A percentile compares a stretch with the other conserved stretches of the same genome.
Conservation (phyloP, 2,113 vertebrate species). For the Cynoglossus semilaevis region DNA sequence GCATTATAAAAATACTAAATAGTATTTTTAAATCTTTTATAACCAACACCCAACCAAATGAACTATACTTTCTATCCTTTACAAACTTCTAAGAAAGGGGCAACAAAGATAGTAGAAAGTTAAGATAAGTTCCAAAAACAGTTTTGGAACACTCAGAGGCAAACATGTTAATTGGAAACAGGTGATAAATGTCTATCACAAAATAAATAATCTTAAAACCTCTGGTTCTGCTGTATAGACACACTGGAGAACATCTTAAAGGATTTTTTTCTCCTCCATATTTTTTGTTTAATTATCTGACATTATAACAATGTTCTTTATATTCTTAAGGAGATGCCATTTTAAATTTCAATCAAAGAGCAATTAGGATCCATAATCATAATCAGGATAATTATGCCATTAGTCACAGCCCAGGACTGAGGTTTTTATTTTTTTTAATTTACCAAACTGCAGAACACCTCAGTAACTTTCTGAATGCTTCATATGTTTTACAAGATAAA, state of each 20-base stretch:
- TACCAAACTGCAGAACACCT: constrained; percentile 60
- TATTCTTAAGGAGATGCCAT: constrained; percentile 66
- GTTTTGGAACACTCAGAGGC: too few relatives aligned
- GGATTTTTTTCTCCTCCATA: constrained; percentile 24
- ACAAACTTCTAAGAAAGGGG: too few relatives aligned
- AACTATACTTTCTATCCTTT: too few relatives aligned
- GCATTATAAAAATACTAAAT: too few relatives aligned
- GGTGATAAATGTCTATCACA: too few relatives aligned
- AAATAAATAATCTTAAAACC: too few relatives aligned
- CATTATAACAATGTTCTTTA: constrained; percentile 72
- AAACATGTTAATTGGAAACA: too few relatives aligned
- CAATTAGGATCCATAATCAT: constrained; percentile 74
- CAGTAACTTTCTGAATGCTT: constrained; percentile 59
- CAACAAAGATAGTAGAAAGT: too few relatives aligned
- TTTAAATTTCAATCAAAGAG: constrained; percentile 71
- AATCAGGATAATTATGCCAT: constrained; percentile 69
- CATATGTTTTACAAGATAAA: constrained; percentile 45
- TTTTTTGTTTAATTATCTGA: constrained; percentile 49
- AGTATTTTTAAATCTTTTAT: too few relatives aligned
- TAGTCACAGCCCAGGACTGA: constrained; percentile 62
- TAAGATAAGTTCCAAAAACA: too few relatives aligned
- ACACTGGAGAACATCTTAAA: constrained; percentile 23
- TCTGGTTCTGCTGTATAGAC: constrained; percentile 4
- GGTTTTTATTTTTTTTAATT: too few relatives aligned
- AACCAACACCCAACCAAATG: too few relatives aligned